phyloP scores from a whole-genome alignment of 1,140 invertebrate genomes.

The Adelges cooleyi region DNA sequence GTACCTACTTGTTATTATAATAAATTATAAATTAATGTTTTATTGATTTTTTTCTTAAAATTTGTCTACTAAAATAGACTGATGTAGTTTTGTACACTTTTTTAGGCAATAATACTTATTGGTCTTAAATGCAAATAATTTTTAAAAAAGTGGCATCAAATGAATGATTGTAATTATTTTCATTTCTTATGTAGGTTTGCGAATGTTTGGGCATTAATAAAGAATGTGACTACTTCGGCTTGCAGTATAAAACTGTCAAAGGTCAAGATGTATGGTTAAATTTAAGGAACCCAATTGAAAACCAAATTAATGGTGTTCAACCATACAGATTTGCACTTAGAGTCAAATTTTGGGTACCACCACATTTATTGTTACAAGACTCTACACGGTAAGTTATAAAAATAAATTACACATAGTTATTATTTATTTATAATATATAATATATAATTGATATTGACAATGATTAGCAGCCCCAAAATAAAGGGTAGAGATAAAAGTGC shows the following conservation, averaged over 20 bases:
- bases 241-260: constrained; percentile 56
- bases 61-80: too few species aligned
- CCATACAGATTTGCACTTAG: constrained; percentile 51
- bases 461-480: too few species aligned
- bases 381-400: constrained; percentile 51
- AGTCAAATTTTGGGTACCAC: constrained; percentile 83
- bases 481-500: too few species aligned
- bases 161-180: too few species aligned
- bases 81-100: too few species aligned
- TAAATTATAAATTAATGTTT: too few species aligned
- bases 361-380: constrained; percentile 71
- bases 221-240: constrained; percentile 78
- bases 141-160: too few species aligned
- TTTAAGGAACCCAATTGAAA: constrained; percentile 65
- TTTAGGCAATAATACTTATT: too few species aligned
- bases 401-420: neutral
- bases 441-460: neutral
- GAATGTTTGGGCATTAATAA: constrained; percentile 65
- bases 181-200: constrained; percentile 59
- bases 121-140: too few species aligned
- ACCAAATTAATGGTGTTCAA: constrained; percentile 51
- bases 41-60: too few species aligned
- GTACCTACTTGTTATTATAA: too few species aligned
- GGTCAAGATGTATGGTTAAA: constrained; percentile 73
- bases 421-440: neutral